Base-by-base conservation (phyloP, 2,113 vertebrate genomes). In the Pseudopipra pipra region DNA sequence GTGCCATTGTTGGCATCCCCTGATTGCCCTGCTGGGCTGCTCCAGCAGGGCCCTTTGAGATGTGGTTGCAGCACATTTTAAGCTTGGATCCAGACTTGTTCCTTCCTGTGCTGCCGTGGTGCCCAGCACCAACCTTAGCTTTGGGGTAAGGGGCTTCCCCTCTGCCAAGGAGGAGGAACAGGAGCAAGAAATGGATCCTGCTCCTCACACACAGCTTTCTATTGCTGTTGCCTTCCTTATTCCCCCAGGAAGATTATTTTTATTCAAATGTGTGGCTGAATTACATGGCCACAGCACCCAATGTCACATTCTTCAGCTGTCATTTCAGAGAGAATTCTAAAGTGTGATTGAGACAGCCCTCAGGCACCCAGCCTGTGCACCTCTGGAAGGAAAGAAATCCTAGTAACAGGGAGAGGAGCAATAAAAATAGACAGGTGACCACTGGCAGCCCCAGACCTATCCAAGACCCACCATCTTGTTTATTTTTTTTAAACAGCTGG, bases 401-500 rank as follows among this genome's bases (percentile, higher is more conserved):
- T 39, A 24, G 7, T 70, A 56, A 49, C 5, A 41, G 17, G 22
- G n/a, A 87, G 63, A 41, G 30, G 10, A 74, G 20, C n/a, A 89
- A 16, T 55, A 47, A 81, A 90, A 61, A 80, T 12, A 75, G 20
- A 17, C 7, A 54, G 2, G 11, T 49, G n/a, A 71, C 56, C 31
- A 39, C 11, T 54, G 52, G 21, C 51, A 74, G 44, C 18, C 33
- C 33, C 35, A 93, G 62, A 83, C 37, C 49, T 94, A 67, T 70
- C 49, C 43, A 79, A 66, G 12, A 22, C 5, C 54, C 65, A 95
- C 19, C 4, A 82, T 85, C 16, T 79, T 92, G 35, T 83, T 85
- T 81, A 39, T 28, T 93, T 68, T 62, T 81, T 95, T 96, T 89
- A 70, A 97, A 92, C 94, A 99, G 99, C 95, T 99, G 95, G 99